These are phyloP conservation scores for Heterodera filipjevi DNA, from an alignment of 2,888 invertebrate species.

Conservation along the genomic window DNA sequence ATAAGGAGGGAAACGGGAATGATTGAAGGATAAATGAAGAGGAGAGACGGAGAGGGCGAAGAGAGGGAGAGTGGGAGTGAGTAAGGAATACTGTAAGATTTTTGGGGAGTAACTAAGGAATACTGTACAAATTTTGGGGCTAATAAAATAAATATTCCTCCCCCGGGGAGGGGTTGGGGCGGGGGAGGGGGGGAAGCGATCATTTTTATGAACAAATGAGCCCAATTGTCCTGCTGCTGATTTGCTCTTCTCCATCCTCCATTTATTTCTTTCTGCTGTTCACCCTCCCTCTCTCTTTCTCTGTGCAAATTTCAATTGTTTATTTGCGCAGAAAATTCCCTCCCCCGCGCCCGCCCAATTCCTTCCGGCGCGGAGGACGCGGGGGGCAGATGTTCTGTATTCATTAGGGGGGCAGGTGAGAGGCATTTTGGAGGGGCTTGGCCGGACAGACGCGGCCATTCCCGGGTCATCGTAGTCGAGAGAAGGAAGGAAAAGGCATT, in stretches of 20 bases:
- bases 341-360: constrained; percentile 18
- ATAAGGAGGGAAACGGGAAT: too few species aligned
- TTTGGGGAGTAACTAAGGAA: too few species aligned
- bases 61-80: too few species aligned
- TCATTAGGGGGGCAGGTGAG: constrained; percentile 6
- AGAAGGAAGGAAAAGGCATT: constrained; percentile 8
- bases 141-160: too few species aligned
- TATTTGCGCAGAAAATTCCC: constrained; percentile 32
- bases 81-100: too few species aligned
- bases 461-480: constrained; percentile 17
- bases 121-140: too few species aligned
- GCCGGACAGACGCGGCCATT: constrained; percentile 24
- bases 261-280: neutral
- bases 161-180: too few species aligned
- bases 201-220: too few species aligned
- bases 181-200: too few species aligned
- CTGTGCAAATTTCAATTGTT: constrained; percentile 26
- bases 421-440: constrained; percentile 12
- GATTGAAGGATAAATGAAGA: too few species aligned
- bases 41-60: too few species aligned
- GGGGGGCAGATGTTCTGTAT: constrained; percentile 30
- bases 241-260: neutral
- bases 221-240: neutral
- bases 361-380: neutral
- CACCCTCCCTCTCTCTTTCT: too few species aligned